These are phyloP conservation scores for Bombus haemorrhoidalis DNA, from an alignment of 1,140 invertebrate genomes.

Conservation along the genomic window DNA sequence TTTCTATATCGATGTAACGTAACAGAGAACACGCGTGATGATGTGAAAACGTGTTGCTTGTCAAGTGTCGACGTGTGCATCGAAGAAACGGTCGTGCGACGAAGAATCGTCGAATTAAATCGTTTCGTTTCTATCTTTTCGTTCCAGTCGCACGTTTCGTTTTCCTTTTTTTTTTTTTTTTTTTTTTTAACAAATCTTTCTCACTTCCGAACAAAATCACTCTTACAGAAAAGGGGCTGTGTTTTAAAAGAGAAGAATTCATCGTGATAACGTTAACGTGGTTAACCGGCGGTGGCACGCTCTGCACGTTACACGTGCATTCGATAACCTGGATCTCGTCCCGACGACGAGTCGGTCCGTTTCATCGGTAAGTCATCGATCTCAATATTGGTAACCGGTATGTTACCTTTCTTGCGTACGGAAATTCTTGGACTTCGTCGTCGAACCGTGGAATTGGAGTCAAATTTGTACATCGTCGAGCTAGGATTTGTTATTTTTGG, in stretches of 20 bases:
- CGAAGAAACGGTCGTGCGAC: not conserved
- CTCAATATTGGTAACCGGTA: not conserved
- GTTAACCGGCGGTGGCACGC: not conserved
- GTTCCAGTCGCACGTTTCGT: no score
- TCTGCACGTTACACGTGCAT: constrained; percentile 28
- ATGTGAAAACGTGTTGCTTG: constrained; percentile 14
- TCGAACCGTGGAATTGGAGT: not conserved
- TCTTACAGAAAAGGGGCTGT: not conserved
- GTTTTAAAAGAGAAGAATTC: not conserved
- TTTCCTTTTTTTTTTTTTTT: no score
- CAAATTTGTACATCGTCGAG: not conserved
- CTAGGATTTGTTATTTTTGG: constrained; percentile 4
- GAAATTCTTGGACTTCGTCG: not conserved
- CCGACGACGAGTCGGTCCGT: constrained; percentile 67
- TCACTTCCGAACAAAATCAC: not conserved
- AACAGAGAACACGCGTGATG: not conserved
- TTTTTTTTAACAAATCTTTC: no score
- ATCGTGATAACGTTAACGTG: not conserved
- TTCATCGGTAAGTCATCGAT: constrained; percentile 75
- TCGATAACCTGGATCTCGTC: constrained; percentile 77
- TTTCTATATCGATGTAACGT: not conserved
- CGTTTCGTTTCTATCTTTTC: not conserved
- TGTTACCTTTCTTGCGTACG: not conserved
- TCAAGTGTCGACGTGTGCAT: not conserved
- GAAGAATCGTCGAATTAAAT: not conserved